phyloP scores from a whole-genome alignment of 2,113 vertebrate genomes.

The Proteles cristata region DNA sequence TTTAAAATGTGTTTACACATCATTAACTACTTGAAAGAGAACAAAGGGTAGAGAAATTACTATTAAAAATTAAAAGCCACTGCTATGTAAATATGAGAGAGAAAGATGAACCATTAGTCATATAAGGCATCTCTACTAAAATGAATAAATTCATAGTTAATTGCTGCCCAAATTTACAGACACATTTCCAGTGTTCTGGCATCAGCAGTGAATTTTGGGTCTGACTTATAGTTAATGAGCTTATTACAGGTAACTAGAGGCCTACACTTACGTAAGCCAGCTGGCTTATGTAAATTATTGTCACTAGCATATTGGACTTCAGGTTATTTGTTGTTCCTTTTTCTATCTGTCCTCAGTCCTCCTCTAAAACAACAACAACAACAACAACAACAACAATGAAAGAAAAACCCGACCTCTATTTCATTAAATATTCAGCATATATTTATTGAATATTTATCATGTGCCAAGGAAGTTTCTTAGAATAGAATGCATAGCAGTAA shows the following conservation, averaged over 20 bases:
- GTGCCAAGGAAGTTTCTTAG: neutral
- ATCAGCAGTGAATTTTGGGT: neutral
- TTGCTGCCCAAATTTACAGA: neutral
- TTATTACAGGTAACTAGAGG: neutral
- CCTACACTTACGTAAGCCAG: neutral
- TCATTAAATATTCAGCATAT: neutral
- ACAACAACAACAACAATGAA: neutral
- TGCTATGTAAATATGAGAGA: neutral
- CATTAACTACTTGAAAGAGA: constrained; percentile 52
- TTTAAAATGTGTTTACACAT: constrained; percentile 59
- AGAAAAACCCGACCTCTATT: neutral
- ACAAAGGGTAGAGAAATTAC: neutral
- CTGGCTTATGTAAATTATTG: neutral
- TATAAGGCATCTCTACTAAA: neutral
- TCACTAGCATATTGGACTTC: neutral
- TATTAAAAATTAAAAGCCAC: constrained; percentile 16
- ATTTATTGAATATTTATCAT: neutral
- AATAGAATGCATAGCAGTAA: neutral
- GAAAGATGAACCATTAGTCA: neutral
- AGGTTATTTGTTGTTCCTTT: neutral
- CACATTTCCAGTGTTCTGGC: neutral
- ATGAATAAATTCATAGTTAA: neutral
- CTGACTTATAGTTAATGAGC: neutral
- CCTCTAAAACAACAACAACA: neutral
- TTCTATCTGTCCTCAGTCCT: neutral